Evolutionary conservation across 2,888 invertebrate genomes (phyloP).

Genomic region (Chloroclystis v-ata): DNA sequence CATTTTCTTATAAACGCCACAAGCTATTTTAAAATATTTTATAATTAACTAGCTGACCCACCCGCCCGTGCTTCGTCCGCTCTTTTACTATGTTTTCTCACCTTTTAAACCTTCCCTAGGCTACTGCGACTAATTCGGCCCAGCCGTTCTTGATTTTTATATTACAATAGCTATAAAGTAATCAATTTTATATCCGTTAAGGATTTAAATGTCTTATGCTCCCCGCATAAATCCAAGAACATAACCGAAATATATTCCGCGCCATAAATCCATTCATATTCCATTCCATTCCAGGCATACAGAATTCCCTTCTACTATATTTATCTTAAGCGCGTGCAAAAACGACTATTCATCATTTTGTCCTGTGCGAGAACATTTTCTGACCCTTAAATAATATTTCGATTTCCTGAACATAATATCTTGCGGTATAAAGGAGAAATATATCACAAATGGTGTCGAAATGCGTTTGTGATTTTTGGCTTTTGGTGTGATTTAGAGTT

Average conservation of each 20-base stretch:
- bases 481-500: background rate
- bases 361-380: slow-evolving; percentile 17
- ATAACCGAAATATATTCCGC: background rate
- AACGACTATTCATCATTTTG: slow-evolving; percentile 28
- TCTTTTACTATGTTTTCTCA: too few species aligned
- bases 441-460: slow-evolving; percentile 5
- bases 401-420: slow-evolving; percentile 22
- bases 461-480: background rate
- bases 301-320: slow-evolving; percentile 13
- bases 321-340: slow-evolving; percentile 24
- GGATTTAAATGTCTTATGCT: too few species aligned
- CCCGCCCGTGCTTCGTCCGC: too few species aligned
- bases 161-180: too few species aligned
- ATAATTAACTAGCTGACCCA: too few species aligned
- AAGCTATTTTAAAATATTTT: too few species aligned
- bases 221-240: background rate
- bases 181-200: too few species aligned
- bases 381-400: slow-evolving; percentile 27
- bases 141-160: too few species aligned
- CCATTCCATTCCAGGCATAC: slow-evolving; percentile 8
- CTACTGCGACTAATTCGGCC: too few species aligned
- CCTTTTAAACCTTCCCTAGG: too few species aligned
- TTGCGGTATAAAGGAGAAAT: slow-evolving; percentile 6
- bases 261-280: background rate
- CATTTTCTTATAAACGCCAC: too few species aligned